A percentile compares a stretch with the other conserved stretches of the same genome.
These are phyloP conservation scores for Ateles fusciceps DNA, from an alignment of 2,797 vertebrate genomes.

Conservation along the genomic window DNA sequence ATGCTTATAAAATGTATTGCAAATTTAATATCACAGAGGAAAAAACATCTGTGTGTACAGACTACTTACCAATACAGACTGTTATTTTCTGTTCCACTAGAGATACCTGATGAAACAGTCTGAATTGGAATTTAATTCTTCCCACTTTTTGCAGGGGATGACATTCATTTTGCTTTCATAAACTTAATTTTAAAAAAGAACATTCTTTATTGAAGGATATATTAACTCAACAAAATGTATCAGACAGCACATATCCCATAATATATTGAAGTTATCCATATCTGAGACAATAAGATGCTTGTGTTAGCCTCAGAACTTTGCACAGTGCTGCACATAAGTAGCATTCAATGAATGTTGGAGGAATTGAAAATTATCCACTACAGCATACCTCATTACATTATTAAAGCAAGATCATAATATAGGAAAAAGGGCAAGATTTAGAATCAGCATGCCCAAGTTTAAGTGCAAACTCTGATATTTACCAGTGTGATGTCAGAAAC, in stretches of 20 bases:
- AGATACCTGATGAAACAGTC: not conserved
- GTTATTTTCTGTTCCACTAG: not conserved
- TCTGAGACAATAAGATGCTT: not conserved
- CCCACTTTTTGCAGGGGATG: not conserved
- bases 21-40: not conserved
- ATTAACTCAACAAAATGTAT: not conserved
- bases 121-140: not conserved
- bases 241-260: not conserved
- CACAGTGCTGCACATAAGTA: not conserved
- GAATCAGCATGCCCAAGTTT: not conserved
- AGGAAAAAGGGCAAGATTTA: not conserved
- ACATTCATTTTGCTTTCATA: not conserved
- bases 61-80: not conserved
- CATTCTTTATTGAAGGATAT: not conserved
- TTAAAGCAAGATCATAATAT: not conserved
- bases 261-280: not conserved
- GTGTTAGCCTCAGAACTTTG: not conserved
- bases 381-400: not conserved
- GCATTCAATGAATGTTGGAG: not conserved
- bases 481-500: not conserved
- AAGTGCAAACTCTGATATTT: not conserved
- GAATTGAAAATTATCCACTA: not conserved
- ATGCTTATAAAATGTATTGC: not conserved
- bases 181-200: not conserved
- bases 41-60: not conserved